Conservation (phyloP, 2,113 vertebrate genomes). For the Silurus meridionalis region DNA sequence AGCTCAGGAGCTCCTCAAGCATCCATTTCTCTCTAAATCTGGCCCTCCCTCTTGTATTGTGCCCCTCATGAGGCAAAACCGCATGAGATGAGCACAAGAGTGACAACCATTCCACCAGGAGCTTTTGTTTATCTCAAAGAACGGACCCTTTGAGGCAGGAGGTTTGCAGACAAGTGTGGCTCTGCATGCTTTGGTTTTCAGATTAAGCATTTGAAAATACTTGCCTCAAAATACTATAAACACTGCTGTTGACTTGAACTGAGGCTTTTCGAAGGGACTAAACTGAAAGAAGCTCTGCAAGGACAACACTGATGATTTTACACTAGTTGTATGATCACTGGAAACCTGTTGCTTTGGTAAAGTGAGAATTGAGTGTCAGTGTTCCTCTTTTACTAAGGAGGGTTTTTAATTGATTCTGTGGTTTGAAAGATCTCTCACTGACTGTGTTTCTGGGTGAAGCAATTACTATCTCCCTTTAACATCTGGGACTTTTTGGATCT, state of each 20-base stretch:
- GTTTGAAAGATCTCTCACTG: not conserved
- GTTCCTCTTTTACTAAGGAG: slow-evolving; percentile 6
- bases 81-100: slow-evolving; percentile 78
- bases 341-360: slow-evolving; percentile 3
- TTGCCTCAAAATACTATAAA: slow-evolving; percentile 9
- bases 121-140: slow-evolving; percentile 14
- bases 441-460: not conserved
- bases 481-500: slow-evolving; percentile 5
- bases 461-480: not conserved
- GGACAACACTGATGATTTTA: slow-evolving; percentile 16
- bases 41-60: slow-evolving; percentile 88
- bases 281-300: not conserved
- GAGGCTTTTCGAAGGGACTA: not conserved
- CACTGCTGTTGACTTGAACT: not conserved
- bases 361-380: not conserved
- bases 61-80: slow-evolving; percentile 91
- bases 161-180: not conserved
- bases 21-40: slow-evolving; percentile 85
- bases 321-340: slow-evolving; percentile 18
- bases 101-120: not conserved
- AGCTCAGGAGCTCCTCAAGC: slow-evolving; percentile 84
- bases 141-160: slow-evolving; percentile 10
- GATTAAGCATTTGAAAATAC: slow-evolving; percentile 27
- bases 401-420: slow-evolving; percentile 17
- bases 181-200: slow-evolving; percentile 22